phyloP scores from a whole-genome alignment of 2,113 vertebrate species.

The Psammodynastes pulverulentus region DNA sequence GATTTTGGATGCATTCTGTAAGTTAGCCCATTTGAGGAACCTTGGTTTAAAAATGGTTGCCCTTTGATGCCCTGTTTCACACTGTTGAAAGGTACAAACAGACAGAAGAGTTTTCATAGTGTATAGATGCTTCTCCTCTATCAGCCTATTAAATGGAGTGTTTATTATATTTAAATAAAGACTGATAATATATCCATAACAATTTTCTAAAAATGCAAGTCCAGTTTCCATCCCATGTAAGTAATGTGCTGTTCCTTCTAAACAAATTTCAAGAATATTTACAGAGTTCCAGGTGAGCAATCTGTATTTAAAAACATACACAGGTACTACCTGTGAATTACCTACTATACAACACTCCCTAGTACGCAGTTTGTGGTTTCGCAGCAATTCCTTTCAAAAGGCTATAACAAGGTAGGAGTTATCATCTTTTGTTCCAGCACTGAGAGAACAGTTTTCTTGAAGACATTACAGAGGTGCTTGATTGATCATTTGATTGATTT shows the following conservation, averaged over 20 bases:
- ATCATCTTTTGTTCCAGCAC: not conserved
- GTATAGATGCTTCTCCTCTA: not conserved
- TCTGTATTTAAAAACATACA: not conserved
- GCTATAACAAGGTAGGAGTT: not conserved
- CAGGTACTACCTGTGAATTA: not conserved
- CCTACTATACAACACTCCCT: not conserved
- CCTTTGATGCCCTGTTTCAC: not conserved
- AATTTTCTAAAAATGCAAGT: not conserved
- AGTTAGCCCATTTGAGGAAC: not conserved
- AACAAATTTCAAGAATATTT: not conserved
- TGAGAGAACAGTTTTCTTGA: not conserved
- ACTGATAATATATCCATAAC: not conserved
- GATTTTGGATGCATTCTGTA: not conserved
- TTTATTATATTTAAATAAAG: not conserved
- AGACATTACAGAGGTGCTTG: not conserved
- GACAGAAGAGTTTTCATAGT: not conserved
- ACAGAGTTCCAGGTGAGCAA: not conserved
- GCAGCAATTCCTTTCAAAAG: not conserved
- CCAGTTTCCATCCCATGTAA: not conserved
- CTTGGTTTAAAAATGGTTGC: not conserved
- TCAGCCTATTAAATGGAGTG: not conserved
- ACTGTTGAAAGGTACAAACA: not conserved
- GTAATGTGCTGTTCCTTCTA: not conserved
- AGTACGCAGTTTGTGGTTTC: not conserved
- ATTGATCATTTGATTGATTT: not conserved